phyloP scores from a whole-genome alignment of 2,113 vertebrate genomes.

The Entosphenus tridentatus region DNA sequence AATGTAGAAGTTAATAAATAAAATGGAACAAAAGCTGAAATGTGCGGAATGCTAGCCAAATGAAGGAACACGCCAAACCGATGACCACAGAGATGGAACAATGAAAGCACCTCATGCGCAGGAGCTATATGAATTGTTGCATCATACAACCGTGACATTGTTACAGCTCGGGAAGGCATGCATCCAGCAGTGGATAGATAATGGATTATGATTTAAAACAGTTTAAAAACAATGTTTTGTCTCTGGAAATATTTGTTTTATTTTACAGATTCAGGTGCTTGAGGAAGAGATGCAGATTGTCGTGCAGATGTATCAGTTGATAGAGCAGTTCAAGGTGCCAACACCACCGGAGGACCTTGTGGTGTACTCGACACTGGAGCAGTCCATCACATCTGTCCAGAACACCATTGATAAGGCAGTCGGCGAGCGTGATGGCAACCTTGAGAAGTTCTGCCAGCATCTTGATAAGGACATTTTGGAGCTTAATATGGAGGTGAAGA shows the following conservation, averaged over 20 bases:
- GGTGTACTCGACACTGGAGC: slow-evolving; percentile 29
- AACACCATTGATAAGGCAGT: slow-evolving; percentile 25
- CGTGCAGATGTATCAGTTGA: slow-evolving; percentile 40
- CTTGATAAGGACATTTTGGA: slow-evolving; percentile 32
- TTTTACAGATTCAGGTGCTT: slow-evolving; percentile 29
- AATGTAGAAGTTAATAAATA: too few species aligned
- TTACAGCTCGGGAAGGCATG: too few species aligned
- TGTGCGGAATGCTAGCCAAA: too few species aligned
- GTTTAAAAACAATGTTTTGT: too few species aligned
- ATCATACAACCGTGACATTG: too few species aligned
- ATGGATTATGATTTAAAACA: too few species aligned
- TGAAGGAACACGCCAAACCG: too few species aligned
- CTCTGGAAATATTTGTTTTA: neutral
- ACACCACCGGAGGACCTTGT: slow-evolving; percentile 39
- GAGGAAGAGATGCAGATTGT: slow-evolving; percentile 29
- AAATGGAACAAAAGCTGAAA: too few species aligned
- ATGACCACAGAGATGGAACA: too few species aligned
- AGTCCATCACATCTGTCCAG: slow-evolving; percentile 22
- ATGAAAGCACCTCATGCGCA: too few species aligned
- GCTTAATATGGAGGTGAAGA: slow-evolving; percentile 28
- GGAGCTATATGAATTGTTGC: too few species aligned
- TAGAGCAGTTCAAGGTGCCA: slow-evolving; percentile 29
- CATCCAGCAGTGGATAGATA: too few species aligned
- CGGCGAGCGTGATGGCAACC: slow-evolving; percentile 20
- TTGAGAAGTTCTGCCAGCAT: slow-evolving; percentile 28